Percentiles rank a stretch among this genome's conserved stretches.
Evolutionary conservation across 2,797 vertebrate species (phyloP).

Genomic region (Nannoperca obscura): DNA sequence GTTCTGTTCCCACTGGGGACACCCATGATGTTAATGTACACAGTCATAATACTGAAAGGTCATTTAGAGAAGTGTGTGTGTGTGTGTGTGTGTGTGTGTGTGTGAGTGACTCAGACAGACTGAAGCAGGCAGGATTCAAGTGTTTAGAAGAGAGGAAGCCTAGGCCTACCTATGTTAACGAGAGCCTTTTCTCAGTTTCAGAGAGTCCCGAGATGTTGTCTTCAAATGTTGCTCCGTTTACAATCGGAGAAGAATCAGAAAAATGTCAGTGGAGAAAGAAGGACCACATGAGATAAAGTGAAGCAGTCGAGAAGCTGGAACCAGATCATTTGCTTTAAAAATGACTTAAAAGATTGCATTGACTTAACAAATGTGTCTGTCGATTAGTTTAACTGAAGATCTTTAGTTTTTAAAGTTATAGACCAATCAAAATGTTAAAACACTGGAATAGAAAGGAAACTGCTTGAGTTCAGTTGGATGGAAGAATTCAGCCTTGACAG

Average conservation of each 20-base stretch:
- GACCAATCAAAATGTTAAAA: neutral
- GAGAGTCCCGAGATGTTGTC: neutral
- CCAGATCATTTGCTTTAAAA: too few relatives aligned
- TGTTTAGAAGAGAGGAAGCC: neutral
- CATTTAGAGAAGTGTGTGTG: constrained; percentile 30
- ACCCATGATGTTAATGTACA: neutral
- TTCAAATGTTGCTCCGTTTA: neutral
- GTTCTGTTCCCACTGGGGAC: constrained; percentile 4
- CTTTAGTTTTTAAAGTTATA: neutral
- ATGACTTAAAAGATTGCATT: too few relatives aligned
- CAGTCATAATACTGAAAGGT: constrained; percentile 26
- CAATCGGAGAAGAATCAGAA: neutral
- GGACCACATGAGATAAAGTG: too few relatives aligned
- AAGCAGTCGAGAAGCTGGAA: too few relatives aligned
- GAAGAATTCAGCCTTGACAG: neutral
- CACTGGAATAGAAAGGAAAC: neutral
- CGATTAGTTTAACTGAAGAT: too few relatives aligned
- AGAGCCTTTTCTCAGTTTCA: too few relatives aligned
- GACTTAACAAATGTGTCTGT: too few relatives aligned
- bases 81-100: constrained; percentile 26
- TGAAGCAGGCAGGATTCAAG: neutral
- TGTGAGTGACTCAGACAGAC: constrained; percentile 29
- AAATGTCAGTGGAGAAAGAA: too few relatives aligned
- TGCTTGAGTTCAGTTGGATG: neutral
- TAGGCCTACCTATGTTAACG: neutral